Base-by-base conservation (phyloP, 2,113 vertebrate species). In the Cryptomyrus ogoouensis region DNA sequence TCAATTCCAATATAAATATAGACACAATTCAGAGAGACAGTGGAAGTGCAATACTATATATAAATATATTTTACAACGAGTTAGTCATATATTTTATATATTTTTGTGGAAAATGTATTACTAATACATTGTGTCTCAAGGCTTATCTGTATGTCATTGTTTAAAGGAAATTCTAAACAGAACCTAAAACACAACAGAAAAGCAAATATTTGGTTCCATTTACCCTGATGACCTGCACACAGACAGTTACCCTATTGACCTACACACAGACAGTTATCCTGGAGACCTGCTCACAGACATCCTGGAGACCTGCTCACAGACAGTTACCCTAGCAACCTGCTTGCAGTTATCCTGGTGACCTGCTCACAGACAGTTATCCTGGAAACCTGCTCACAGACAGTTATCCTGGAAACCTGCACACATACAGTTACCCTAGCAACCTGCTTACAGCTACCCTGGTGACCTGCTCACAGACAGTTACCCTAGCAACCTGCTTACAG, bases 81-180 rank as follows among this genome's bases (percentile, higher is more conserved):
- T 5, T 39, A 77, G 70, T 39, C 4, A 39, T 77, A 39, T 77
- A 39, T 77, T 42, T 77, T 19, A 70, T 70, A 70, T 70, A 44
- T 70, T 46, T 46, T 24, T 70, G 39, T 47, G 27, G 39, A 21
- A 70, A 62, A 62, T 9, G 7, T 77, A 77, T 35, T 77, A 6
- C 31, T 35, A 74, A 17, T 74, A 74, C 12, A 66, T n/a, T 35
- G 27, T 74, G 31, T 74, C n/a, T 24, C 50, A 91, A 92, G 92
- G 93, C 93, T 94, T 93, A 94, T 5, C 88, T 92, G 92, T 88
- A 91, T 91, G 50, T 91, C 8, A 0, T 27, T 66, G n/a, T 31
- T 70, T 70, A 91, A 92, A 91, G 91, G 19, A 88, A 83, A 90
- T 46, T 83, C 5, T 35, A 39, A 87, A 62, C 15, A 24, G 21